These are phyloP conservation scores for Steinernema carpocapsae DNA, from an alignment of 2,888 invertebrate species.

Conservation along the genomic window DNA sequence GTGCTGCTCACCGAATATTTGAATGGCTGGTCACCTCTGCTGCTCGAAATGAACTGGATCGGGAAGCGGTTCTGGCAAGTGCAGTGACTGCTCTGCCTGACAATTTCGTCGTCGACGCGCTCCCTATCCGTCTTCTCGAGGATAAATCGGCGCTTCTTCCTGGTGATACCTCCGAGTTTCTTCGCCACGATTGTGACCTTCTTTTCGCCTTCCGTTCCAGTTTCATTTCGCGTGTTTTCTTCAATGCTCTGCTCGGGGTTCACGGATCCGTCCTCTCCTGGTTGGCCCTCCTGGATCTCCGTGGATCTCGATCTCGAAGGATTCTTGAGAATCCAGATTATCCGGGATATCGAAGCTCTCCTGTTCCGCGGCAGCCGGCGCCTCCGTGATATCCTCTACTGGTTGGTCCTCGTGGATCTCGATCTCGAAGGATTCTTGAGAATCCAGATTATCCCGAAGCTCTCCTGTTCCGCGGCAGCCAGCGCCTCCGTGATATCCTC, in stretches of 20 bases:
- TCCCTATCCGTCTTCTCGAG: slow-evolving; percentile 78
- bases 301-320: too few relatives aligned
- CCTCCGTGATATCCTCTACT: too few relatives aligned
- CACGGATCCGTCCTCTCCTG: slow-evolving; percentile 91
- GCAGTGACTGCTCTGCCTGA: slow-evolving; percentile 89
- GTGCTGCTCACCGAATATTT: neutral
- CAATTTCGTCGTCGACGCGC: slow-evolving; percentile 97
- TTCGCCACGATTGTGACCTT: slow-evolving; percentile 98
- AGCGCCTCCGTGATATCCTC: too few relatives aligned
- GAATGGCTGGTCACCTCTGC: slow-evolving; percentile 70
- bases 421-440: too few relatives aligned
- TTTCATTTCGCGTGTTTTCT: neutral
- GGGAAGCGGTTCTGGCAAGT: slow-evolving; percentile 96
- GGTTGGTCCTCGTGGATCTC: too few relatives aligned
- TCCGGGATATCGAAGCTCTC: too few relatives aligned
- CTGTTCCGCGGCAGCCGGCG: too few relatives aligned
- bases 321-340: too few relatives aligned
- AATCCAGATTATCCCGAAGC: too few relatives aligned
- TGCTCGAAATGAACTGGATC: slow-evolving; percentile 93
- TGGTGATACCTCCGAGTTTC: slow-evolving; percentile 82
- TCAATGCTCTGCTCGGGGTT: slow-evolving; percentile 73
- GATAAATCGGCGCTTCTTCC: slow-evolving; percentile 41
- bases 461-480: too few relatives aligned
- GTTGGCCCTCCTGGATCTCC: slow-evolving; percentile 87
- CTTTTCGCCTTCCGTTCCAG: slow-evolving; percentile 80